Conservation (phyloP, 2,797 vertebrate genomes). For the Lepus oiostolus region DNA sequence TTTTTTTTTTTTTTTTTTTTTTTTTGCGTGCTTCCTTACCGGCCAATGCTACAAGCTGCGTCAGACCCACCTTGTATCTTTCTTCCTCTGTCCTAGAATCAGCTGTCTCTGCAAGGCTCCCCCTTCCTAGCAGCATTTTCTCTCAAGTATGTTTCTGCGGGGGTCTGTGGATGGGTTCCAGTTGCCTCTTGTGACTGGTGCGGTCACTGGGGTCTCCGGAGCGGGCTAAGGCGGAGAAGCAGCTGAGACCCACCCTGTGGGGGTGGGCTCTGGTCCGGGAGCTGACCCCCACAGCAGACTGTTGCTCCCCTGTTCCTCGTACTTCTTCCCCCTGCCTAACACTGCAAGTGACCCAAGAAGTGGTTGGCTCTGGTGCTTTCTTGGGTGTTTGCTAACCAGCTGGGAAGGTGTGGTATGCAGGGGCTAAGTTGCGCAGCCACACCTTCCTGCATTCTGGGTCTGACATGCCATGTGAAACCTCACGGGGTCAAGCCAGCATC, state of each 20-base stretch:
- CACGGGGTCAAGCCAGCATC: not conserved
- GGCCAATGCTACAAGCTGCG: not conserved
- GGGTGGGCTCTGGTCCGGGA: not conserved
- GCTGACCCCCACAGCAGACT: not conserved
- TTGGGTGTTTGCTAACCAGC: not conserved
- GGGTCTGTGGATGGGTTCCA: not conserved
- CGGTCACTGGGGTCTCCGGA: not conserved
- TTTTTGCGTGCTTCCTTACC: constrained; percentile 19
- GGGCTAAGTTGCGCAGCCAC: not conserved
- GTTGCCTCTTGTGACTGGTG: not conserved
- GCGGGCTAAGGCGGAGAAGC: not conserved
- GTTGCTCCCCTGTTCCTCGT: not conserved
- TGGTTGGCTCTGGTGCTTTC: not conserved
- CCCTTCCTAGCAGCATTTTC: not conserved
- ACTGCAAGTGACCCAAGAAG: not conserved
- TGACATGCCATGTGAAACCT: not conserved
- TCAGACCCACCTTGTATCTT: not conserved
- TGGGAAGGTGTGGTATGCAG: not conserved
- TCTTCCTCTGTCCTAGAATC: not conserved
- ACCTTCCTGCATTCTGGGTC: not conserved
- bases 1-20: not conserved
- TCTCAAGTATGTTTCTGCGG: not conserved
- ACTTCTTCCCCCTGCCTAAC: not conserved
- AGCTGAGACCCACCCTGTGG: not conserved
- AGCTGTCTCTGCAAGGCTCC: not conserved